phyloP scores from a whole-genome alignment of 2,888 invertebrate species.

The Coecobrya sp. region DNA sequence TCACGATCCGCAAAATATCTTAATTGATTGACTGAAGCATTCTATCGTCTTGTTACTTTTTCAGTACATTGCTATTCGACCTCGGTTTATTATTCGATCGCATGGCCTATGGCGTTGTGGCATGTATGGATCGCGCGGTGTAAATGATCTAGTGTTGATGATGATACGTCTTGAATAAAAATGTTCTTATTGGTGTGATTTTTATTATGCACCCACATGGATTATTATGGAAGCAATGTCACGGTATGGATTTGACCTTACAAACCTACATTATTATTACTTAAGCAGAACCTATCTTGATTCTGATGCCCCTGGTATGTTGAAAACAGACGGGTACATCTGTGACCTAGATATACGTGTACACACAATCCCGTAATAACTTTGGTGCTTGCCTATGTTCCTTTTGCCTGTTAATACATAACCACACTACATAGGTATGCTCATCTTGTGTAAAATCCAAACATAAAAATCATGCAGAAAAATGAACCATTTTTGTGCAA shows the following conservation, averaged over 20 bases:
- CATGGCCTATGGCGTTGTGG: conserved; percentile 24
- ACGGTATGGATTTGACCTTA: conserved; percentile 64
- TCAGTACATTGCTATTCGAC: conserved; percentile 13
- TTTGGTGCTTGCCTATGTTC: conserved; percentile 16
- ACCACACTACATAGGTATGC: neutral
- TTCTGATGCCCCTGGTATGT: conserved; percentile 4
- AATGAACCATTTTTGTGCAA: neutral
- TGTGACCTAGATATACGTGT: conserved; percentile 62
- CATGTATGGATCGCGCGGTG: neutral
- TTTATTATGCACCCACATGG: neutral
- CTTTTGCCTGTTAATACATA: neutral
- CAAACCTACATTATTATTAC: conserved; percentile 57
- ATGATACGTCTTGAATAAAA: conserved; percentile 2
- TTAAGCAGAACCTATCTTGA: conserved; percentile 32
- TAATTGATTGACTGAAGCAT: conserved; percentile 26
- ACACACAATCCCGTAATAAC: conserved; percentile 40
- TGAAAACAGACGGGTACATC: conserved; percentile 63
- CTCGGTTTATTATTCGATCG: conserved; percentile 18
- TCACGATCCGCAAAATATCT: neutral
- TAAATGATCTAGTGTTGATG: conserved; percentile 36
- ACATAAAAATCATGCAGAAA: neutral
- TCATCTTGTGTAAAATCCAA: neutral
- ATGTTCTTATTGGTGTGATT: conserved; percentile 9
- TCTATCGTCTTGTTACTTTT: conserved; percentile 1
- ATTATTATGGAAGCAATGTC: conserved; percentile 29